Conservation (phyloP, 2,888 invertebrate genomes). For the Trypoxylon attenuatum region DNA sequence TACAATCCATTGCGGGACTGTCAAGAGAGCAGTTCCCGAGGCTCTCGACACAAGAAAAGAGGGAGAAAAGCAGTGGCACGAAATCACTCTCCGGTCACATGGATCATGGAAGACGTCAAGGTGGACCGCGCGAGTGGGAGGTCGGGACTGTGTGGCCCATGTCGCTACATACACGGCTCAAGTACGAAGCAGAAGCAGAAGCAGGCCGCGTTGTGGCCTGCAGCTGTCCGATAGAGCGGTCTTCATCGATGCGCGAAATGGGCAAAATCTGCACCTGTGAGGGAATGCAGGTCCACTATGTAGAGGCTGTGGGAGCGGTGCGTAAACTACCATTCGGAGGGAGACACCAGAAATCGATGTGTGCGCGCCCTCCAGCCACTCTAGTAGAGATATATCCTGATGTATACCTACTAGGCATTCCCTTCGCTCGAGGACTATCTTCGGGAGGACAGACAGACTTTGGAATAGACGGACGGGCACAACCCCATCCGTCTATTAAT, state of each 20-base stretch:
- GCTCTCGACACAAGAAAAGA: conserved; percentile 37
- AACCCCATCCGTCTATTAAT: conserved; percentile 63
- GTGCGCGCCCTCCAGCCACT: background rate
- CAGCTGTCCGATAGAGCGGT: conserved; percentile 51
- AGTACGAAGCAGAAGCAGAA: background rate
- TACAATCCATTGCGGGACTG: conserved; percentile 49
- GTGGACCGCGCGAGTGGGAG: conserved; percentile 25
- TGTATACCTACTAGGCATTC: background rate
- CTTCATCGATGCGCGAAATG: conserved; percentile 54
- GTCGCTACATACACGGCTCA: background rate
- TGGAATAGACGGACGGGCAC: too few relatives aligned
- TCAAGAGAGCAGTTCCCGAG: conserved; percentile 55
- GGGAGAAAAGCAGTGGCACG: conserved; percentile 23
- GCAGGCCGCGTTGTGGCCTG: conserved; percentile 30
- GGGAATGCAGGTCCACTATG: conserved; percentile 33
- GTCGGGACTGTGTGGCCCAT: conserved; percentile 1
- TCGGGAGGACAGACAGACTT: conserved; percentile 18
- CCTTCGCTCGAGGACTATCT: conserved; percentile 15
- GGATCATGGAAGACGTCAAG: conserved; percentile 43
- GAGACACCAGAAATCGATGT: background rate
- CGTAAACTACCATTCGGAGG: background rate
- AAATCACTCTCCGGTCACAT: conserved; percentile 23
- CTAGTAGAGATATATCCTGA: background rate
- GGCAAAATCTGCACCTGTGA: conserved; percentile 58
- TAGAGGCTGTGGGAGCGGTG: background rate